Evolutionary conservation across 2,888 invertebrate genomes (phyloP).

Genomic region (Archaeoteleia sp.): DNA sequence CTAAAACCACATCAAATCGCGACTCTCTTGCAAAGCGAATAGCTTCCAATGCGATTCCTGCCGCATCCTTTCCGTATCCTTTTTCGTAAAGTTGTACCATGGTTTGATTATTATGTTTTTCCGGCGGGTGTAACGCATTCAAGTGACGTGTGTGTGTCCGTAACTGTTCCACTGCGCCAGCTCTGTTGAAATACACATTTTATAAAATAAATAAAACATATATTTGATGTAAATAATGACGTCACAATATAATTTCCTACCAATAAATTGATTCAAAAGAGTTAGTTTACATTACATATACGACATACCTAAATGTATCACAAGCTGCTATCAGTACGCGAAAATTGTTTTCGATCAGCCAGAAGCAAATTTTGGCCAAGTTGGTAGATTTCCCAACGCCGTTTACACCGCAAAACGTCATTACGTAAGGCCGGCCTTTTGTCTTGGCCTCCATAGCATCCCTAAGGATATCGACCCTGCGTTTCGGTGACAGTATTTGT

Average conservation of each 20-base stretch:
- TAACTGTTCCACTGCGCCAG: slow-evolving; percentile 98
- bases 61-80: slow-evolving; percentile 99
- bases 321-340: slow-evolving; percentile 98
- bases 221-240: too few relatives aligned
- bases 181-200: slow-evolving; percentile 76
- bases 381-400: slow-evolving; percentile 99
- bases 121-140: slow-evolving; percentile 93
- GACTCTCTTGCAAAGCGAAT: slow-evolving; percentile 91
- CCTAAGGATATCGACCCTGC: slow-evolving; percentile 96
- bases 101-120: slow-evolving; percentile 80
- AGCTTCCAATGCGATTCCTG: slow-evolving; percentile 98
- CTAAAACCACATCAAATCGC: slow-evolving; percentile 92
- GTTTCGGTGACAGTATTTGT: slow-evolving; percentile 94
- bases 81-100: slow-evolving; percentile 99
- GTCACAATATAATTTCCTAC: too few relatives aligned
- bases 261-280: too few relatives aligned
- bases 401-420: slow-evolving; percentile 99
- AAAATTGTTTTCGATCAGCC: slow-evolving; percentile 98
- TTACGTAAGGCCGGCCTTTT: slow-evolving; percentile 91
- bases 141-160: slow-evolving; percentile 95
- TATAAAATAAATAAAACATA: slow-evolving; percentile 17
- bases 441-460: slow-evolving; percentile 95
- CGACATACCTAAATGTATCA: slow-evolving; percentile 89
- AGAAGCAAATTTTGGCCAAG: slow-evolving; percentile 99
- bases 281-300: not conserved